These are phyloP conservation scores for Protophormia terraenovae DNA, from an alignment of 2,888 invertebrate genomes.

Conservation along the genomic window DNA sequence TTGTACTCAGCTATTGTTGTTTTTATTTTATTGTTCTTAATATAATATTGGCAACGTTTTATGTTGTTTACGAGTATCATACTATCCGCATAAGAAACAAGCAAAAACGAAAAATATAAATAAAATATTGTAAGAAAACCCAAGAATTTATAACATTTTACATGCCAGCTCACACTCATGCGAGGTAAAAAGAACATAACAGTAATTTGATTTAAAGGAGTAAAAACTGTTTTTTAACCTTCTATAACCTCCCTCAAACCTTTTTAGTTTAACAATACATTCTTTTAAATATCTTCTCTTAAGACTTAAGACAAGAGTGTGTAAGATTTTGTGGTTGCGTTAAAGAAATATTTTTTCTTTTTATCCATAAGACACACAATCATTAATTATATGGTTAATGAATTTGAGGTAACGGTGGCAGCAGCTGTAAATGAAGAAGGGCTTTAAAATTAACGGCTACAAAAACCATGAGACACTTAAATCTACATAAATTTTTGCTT, in stretches of 20 bases:
- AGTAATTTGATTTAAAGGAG: neutral
- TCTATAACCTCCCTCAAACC: too few relatives aligned
- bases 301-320: neutral
- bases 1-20: neutral
- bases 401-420: conserved; percentile 5
- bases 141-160: neutral
- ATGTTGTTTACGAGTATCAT: neutral
- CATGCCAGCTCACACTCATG: neutral
- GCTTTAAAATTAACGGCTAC: neutral
- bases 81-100: neutral
- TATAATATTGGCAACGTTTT: conserved; percentile 14
- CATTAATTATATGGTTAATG: conserved; percentile 51
- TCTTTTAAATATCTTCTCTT: neutral
- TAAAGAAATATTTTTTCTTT: neutral
- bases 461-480: neutral
- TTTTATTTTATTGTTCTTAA: conserved; percentile 9
- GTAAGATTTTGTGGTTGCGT: neutral
- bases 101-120: neutral
- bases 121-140: neutral
- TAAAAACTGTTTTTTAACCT: neutral
- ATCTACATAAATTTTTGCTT: neutral
- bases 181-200: neutral
- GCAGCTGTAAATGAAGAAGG: neutral
- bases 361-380: conserved; percentile 5
- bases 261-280: neutral